Conservation (phyloP, 2,797 vertebrate genomes). For the Leptodactylus fallax region DNA sequence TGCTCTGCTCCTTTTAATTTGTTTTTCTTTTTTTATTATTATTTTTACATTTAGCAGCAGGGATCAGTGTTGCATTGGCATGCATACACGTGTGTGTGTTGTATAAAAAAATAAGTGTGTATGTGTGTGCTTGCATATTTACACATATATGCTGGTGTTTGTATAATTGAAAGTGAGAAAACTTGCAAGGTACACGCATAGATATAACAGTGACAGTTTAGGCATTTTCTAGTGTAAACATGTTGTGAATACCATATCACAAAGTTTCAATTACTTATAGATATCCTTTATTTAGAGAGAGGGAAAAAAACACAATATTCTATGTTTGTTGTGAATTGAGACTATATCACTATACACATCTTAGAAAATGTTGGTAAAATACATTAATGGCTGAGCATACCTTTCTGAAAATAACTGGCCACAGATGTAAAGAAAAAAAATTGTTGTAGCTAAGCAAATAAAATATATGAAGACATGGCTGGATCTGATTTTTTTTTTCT, state of each 20-base stretch:
- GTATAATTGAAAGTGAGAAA: neutral
- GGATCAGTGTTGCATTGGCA: neutral
- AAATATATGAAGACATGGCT: neutral
- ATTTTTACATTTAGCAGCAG: neutral
- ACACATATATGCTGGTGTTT: neutral
- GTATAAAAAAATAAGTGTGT: neutral
- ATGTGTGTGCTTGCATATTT: neutral
- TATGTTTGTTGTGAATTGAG: neutral
- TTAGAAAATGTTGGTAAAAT: neutral
- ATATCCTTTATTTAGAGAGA: neutral
- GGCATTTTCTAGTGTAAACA: neutral
- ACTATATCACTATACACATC: neutral
- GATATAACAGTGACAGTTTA: neutral
- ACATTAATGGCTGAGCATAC: neutral
- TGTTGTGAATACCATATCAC: neutral
- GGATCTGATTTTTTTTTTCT: neutral
- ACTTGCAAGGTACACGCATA: neutral
- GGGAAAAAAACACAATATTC: neutral
- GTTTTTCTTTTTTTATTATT: neutral
- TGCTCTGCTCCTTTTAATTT: neutral
- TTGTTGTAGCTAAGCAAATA: neutral
- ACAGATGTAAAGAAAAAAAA: neutral
- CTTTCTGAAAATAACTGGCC: neutral
- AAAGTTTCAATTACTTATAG: neutral
- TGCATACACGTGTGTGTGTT: neutral